Conservation (phyloP, 1,140 invertebrate species). For the Musca domestica region DNA sequence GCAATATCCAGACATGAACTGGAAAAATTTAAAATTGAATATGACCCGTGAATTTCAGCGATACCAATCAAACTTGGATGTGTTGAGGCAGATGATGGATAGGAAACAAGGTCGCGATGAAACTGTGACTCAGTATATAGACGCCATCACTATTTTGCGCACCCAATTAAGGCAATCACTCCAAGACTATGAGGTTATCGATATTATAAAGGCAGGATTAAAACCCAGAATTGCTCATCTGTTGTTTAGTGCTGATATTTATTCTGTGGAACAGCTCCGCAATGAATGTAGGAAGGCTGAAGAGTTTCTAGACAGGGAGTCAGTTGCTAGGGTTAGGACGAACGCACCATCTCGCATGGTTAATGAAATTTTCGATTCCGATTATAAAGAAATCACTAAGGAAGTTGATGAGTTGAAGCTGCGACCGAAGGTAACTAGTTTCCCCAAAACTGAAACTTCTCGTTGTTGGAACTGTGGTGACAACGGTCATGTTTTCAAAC, state of each 20-base stretch:
- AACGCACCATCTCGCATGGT: neutral
- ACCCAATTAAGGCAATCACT: too few species aligned
- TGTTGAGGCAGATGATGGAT: neutral
- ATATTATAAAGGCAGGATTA: neutral
- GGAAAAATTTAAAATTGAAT: neutral
- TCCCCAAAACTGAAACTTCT: too few species aligned
- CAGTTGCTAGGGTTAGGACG: neutral
- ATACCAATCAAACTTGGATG: neutral
- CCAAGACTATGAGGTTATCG: too few species aligned
- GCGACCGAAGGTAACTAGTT: too few species aligned
- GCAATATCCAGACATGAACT: neutral
- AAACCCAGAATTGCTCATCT: neutral
- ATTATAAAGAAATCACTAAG: neutral
- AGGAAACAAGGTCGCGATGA: neutral
- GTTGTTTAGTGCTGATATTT: neutral
- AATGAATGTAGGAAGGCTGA: too few species aligned
- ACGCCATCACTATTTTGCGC: too few species aligned
- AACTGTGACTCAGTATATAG: neutral
- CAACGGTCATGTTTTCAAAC: too few species aligned
- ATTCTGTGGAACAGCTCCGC: neutral
- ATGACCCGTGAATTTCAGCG: neutral
- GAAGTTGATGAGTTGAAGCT: neutral
- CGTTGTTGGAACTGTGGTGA: too few species aligned
- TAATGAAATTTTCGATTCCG: neutral
- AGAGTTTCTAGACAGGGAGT: too few species aligned